Base-by-base conservation (phyloP, 1,140 invertebrate genomes). In the Bombus superbus region DNA sequence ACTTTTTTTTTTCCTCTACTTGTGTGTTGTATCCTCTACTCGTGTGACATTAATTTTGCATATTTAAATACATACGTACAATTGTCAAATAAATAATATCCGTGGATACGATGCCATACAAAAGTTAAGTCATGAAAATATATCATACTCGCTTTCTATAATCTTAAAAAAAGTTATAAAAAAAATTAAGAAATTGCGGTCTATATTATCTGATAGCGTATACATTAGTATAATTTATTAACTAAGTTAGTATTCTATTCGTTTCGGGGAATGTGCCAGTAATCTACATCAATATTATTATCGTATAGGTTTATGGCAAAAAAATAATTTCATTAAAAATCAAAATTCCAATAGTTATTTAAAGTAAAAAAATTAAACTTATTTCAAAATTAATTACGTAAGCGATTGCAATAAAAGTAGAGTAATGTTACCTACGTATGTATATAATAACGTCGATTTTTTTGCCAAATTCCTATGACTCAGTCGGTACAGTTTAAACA, bases 251-350 rank as follows among this genome's bases (percentile, higher is more conserved):
- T 66, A 66, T 28, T 80, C 35, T 38, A 69, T 47, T 74, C 53
- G 77, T 42, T 79, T 87, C 83, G 90, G 92, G 92, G 89, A 91
- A 89, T 59, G 91, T 92, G 92, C 90, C 92, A 93, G 92, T 93
- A 87, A 91, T 8, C 40, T n/a, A 72, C 15, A 15, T 78, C n/a
- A 79, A 59, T 22, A 22, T 53, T 9, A 13, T 32, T 3, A 84
- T 71, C 18, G 25, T 53, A 80, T 18, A 66, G 28, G 18, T 59
- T 71, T 28, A 25, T 32, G 22, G 22, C 25, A 73, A 22, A 66
- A 71, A 64, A 1, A 25, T 32, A 9, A 10, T 28, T 53, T 47
- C 3, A 74, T 18, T 18, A 38, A 35, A 40, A 40, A 62, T 44
- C 11, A 35, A 15, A 66, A 42, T 32, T 42, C 15, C 15, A 64